These are phyloP conservation scores for Aricia artaxerxes DNA, from an alignment of 2,888 invertebrate genomes.

Conservation along the genomic window DNA sequence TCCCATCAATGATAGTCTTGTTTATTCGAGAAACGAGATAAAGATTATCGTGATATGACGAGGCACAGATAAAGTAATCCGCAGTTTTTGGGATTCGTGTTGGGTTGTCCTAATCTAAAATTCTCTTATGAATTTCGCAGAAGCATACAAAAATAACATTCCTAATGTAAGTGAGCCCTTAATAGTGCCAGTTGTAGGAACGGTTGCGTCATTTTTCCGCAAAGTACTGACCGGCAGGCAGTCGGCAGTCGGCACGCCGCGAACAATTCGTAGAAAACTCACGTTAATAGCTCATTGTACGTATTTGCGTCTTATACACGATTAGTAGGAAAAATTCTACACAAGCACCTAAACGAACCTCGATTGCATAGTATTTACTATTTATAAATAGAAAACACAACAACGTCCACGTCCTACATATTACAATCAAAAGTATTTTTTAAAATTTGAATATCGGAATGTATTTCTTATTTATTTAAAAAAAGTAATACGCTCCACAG, in stretches of 20 bases:
- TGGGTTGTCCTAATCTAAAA: no score
- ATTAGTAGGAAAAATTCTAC: not conserved
- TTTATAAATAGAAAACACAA: no score
- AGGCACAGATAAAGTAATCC: not conserved
- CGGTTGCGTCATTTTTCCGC: constrained; percentile 34
- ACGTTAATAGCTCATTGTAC: not conserved
- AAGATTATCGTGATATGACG: not conserved
- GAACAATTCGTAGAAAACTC: not conserved
- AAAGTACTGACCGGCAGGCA: not conserved
- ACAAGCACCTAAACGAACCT: no score
- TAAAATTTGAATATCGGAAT: no score
- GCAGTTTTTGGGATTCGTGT: not conserved
- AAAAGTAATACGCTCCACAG: no score
- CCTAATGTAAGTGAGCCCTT: not conserved
- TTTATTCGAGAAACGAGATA: not conserved
- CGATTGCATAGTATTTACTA: no score
- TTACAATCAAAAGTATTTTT: no score
- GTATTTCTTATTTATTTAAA: no score
- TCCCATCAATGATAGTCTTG: not conserved
- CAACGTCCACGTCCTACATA: no score
- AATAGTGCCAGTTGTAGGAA: constrained; percentile 32
- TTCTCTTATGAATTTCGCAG: not conserved
- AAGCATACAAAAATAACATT: not conserved
- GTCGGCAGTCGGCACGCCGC: not conserved
- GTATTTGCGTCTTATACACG: not conserved